Conservation (phyloP, 2,113 vertebrate genomes). For the Terrapene triunguis region DNA sequence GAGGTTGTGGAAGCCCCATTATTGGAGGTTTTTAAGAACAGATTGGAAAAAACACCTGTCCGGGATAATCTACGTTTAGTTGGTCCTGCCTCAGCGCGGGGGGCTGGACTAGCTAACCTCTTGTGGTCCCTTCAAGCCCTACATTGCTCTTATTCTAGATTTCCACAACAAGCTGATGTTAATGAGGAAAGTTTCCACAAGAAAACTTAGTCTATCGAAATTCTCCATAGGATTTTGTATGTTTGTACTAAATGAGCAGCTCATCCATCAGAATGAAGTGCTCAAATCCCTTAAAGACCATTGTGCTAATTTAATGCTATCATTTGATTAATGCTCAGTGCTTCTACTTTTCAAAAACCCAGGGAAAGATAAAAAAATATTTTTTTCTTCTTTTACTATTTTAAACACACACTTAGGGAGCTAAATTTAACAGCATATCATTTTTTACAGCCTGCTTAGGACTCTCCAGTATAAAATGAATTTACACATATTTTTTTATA, state of each 20-base stretch:
- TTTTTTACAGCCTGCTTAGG: background rate
- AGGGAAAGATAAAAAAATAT: background rate
- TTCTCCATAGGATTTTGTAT: background rate
- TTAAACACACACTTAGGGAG: background rate
- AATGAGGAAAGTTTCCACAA: slow-evolving; percentile 19
- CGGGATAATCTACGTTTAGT: background rate
- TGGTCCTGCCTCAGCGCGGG: background rate
- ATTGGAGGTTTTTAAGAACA: background rate
- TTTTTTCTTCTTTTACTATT: background rate
- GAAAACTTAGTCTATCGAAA: slow-evolving; percentile 41
- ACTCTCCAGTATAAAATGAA: background rate
- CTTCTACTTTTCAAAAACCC: slow-evolving; percentile 35
- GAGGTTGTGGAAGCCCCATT: background rate
- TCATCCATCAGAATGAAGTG: slow-evolving; percentile 48
- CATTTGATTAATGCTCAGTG: slow-evolving; percentile 36
- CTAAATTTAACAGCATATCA: background rate
- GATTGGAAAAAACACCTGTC: background rate
- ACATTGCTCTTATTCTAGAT: background rate
- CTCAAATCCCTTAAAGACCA: slow-evolving; percentile 44
- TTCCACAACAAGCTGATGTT: background rate
- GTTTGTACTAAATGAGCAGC: slow-evolving; percentile 46
- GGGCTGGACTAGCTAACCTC: background rate
- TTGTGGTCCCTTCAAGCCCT: background rate
- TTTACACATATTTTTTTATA: background rate
- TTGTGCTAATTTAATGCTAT: slow-evolving; percentile 47